These are phyloP conservation scores for Polyergus mexicanus DNA, from an alignment of 1,140 invertebrate genomes.

Conservation along the genomic window DNA sequence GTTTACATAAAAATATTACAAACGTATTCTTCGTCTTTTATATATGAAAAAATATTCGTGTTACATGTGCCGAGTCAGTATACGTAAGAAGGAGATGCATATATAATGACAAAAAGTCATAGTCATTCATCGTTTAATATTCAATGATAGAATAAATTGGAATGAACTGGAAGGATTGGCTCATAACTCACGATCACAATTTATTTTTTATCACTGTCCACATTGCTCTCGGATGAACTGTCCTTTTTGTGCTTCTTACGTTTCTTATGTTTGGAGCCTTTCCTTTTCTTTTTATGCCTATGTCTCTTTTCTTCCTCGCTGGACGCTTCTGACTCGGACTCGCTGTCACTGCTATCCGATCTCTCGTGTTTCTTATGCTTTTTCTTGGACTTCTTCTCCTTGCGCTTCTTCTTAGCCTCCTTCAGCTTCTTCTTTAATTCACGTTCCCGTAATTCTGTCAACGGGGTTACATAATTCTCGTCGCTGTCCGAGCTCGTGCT, in stretches of 20 bases:
- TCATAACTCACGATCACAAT: neutral
- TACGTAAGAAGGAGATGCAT: too few species aligned
- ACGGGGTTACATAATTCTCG: constrained; percentile 93
- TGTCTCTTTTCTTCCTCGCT: constrained; percentile 75
- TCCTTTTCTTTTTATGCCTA: constrained; percentile 82
- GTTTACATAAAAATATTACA: neutral
- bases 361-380: constrained; percentile 75
- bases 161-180: neutral
- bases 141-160: neutral
- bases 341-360: constrained; percentile 72
- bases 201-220: constrained; percentile 48
- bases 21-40: too few species aligned
- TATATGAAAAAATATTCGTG: neutral
- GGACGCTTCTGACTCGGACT: constrained; percentile 74
- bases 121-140: neutral
- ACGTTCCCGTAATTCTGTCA: constrained; percentile 92
- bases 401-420: constrained; percentile 87
- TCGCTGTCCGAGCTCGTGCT: constrained; percentile 95
- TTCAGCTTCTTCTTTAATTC: constrained; percentile 90
- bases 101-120: neutral
- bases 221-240: constrained; percentile 74
- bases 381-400: constrained; percentile 86
- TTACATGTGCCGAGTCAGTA: neutral
- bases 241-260: constrained; percentile 82
- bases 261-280: constrained; percentile 82